Evolutionary conservation across 2,888 invertebrate species (phyloP), one percentile per base, ranked within the genome.

Genomic region (Entomobrya proxima): DNA sequence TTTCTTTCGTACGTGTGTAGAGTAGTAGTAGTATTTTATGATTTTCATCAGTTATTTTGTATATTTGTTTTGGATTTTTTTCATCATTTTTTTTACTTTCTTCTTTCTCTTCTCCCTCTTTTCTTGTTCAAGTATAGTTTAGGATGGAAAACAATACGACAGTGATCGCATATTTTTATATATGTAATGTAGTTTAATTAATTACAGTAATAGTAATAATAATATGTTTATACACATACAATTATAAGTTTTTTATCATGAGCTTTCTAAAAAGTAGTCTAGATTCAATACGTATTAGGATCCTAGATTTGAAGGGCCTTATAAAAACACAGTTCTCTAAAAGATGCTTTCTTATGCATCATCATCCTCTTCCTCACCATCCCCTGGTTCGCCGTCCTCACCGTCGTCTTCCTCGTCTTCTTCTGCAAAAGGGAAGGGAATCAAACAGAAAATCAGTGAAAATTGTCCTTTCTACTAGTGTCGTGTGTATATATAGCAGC

Each of bases 331-430:
- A 88, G 88, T 88, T 86, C 85, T 86, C 86, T 86, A 82, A 75
- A 61, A 21, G 72, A 86, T 86, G 87, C 87, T 80, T 83, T 88
- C 89, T 91, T 91, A 91, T 91, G 91, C 94, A 90, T 94, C 93
- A 89, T 93, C 93, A 40, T 93, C 94, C 91, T 95, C 93, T 37
- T 91, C 91, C 90, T 94, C 95, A n/a, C 94, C 95, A 88, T 93
- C 94, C 78, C 93, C 94, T 88, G 94, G 94, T 24, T 93, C 95
- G 61, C 94, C 95, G 9, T 94, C 95, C 61, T 94, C 95, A 69
- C 93, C 94, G 86, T 94, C 94, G 83, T 93, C 93, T 85, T 93
- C 94, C n/a, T 91, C 94, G 94, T 89, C 94, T 89, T 91, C 91
- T 90, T 90, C 88, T 88, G 88, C 77, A 89, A 89, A 87, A 88